A percentile compares a stretch with the other conserved stretches of the same genome.
Evolutionary conservation across 1,140 invertebrate genomes (phyloP).

Genomic region (Pseudachorutes palmiensis): DNA sequence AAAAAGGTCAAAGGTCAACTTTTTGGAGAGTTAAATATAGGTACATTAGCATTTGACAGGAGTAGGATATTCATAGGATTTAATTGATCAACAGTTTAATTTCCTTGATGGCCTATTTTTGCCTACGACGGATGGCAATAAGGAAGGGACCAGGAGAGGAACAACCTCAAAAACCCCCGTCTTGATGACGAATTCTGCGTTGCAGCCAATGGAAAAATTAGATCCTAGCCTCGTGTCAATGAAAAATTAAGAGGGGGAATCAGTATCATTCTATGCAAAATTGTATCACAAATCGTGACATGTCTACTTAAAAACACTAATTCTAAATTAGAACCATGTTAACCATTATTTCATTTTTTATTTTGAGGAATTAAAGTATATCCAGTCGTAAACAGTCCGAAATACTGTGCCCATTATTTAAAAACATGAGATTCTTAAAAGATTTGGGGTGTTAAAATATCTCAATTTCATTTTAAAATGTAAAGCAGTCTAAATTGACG

Average conservation of each 20-base stretch:
- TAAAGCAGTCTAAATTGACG: too few species aligned
- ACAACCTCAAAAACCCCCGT: background rate
- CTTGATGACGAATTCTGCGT: background rate
- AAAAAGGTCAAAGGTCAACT: background rate
- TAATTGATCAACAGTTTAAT: background rate
- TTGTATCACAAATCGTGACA: too few species aligned
- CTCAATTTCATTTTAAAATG: too few species aligned
- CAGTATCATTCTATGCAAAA: background rate
- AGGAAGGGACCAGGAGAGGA: conserved; percentile 3
- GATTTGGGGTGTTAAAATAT: too few species aligned
- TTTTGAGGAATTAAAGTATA: too few species aligned
- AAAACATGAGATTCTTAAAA: too few species aligned
- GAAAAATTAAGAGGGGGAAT: background rate
- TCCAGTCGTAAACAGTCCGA: too few species aligned
- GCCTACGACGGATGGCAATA: conserved; percentile 7
- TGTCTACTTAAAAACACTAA: too few species aligned
- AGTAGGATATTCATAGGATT: background rate
- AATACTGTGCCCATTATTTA: too few species aligned
- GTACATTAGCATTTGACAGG: background rate
- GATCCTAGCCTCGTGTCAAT: background rate
- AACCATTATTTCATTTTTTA: too few species aligned
- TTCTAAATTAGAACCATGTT: too few species aligned
- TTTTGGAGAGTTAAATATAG: background rate
- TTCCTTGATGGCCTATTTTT: background rate
- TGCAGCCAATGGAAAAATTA: background rate